Conservation (phyloP, 2,113 vertebrate species). For the Solea senegalensis region DNA sequence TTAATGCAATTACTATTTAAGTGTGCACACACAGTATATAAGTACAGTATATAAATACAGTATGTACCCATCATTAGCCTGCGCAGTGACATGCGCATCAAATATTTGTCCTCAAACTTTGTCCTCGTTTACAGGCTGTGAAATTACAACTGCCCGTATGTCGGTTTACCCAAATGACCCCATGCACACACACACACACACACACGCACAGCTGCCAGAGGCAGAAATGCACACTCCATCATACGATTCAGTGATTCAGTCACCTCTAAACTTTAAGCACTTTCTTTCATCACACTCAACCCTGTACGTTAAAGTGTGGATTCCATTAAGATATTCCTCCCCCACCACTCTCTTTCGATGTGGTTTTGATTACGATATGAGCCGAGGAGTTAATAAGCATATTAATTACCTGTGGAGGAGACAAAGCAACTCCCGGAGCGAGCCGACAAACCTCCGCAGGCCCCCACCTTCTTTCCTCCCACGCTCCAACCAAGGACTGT, state of each 20-base stretch:
- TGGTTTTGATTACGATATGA: constrained; percentile 59
- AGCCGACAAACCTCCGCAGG: not conserved
- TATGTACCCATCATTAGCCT: no score
- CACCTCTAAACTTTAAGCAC: constrained; percentile 42
- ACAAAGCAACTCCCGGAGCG: constrained; percentile 59
- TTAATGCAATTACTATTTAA: no score
- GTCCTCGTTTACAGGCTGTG: not conserved
- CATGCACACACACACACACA: not conserved
- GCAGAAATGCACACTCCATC: constrained; percentile 11
- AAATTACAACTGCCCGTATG: constrained; percentile 8
- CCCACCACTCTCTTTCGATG: constrained; percentile 31
- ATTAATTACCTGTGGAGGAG: constrained; percentile 76
- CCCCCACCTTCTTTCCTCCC: not conserved
- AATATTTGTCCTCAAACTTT: not conserved
- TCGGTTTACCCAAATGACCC: not conserved
- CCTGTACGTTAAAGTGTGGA: constrained; percentile 40
- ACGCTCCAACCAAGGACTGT: constrained; percentile 21
- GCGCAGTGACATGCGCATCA: no score
- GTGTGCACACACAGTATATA: no score
- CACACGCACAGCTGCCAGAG: not conserved
- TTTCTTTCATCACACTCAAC: not conserved
- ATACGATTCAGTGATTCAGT: constrained; percentile 34
- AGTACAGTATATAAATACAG: no score
- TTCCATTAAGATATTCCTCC: constrained; percentile 55
- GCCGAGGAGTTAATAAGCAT: constrained; percentile 73